Base-by-base conservation (phyloP, 2,888 invertebrate genomes). In the Agonopterix arenella region DNA sequence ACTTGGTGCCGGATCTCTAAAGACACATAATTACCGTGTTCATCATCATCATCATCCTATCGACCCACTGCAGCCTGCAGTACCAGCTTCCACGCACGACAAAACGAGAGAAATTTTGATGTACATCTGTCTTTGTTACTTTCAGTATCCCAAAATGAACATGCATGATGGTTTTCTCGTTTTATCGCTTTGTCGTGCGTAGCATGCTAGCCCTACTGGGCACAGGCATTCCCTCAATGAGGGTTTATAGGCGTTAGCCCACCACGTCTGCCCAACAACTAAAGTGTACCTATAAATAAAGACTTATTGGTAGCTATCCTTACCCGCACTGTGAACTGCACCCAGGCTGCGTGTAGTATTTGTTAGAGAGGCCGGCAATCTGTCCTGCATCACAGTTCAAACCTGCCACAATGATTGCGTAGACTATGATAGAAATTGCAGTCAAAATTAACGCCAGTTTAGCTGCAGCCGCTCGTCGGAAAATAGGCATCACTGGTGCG, bases 291-390 rank as follows among this genome's bases (percentile, higher is more conserved):
- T 5, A 28, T 28, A 28, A 28, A 28, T 28, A 28, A 28, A 28
- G 28, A 7, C 28, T 28, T 28, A 28, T 28, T 28, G 28, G 5
- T 28, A 28, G 28, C 0, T 28, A 28, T 28, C 28, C 66, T 50
- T 46, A 67, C 66, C 63, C 59, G 52, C 66, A 67, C 5, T 48
- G 8, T 11, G 50, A 47, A 18, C 66, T 65, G 50, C 66, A 67
- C 11, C 50, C 45, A 1, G 66, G 66, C 9, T 54, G 56, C 2
- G 42, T 42, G 8, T 61, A 65, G 1, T 44, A 11, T n/a, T 46
- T 46, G 4, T 16, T 49, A 1, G 49, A 50, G 36, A 64, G 41
- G 0, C 61, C 63, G 0, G 57, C 59, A 2, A 64, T 49, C 1
- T 44, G 38, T 5, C 64, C 67, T 1, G 50, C 50, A 8, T 60